Conservation (phyloP, 2,888 invertebrate species). For the Hypolimnas misippus region DNA sequence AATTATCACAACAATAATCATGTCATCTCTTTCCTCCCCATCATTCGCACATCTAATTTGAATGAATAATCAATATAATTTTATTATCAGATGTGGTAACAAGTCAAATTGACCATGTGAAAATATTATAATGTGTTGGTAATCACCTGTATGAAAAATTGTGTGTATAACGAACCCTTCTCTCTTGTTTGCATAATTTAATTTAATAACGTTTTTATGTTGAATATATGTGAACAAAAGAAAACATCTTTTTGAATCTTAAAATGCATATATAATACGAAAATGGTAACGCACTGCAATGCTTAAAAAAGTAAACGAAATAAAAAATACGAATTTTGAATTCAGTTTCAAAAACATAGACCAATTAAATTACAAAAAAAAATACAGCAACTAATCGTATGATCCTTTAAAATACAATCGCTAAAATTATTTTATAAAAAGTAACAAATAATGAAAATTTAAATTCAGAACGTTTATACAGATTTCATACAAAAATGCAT, state of each 20-base stretch:
- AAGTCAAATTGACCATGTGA: conserved; percentile 76
- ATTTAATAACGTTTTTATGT: background rate
- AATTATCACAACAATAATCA: background rate
- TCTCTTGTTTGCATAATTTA: conserved; percentile 2
- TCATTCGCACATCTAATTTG: conserved; percentile 54
- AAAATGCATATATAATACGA: too few species aligned
- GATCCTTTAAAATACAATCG: too few species aligned
- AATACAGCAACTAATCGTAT: too few species aligned
- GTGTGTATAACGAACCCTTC: background rate
- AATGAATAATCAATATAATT: conserved; percentile 65
- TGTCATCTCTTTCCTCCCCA: conserved; percentile 11
- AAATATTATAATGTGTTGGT: conserved; percentile 56
- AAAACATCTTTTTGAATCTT: background rate
- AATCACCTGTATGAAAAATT: conserved; percentile 21
- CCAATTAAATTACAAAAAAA: too few species aligned
- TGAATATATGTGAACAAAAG: background rate
- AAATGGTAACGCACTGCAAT: too few species aligned
- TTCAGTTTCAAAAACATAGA: too few species aligned
- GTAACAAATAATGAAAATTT: conserved; percentile 8
- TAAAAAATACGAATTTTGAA: too few species aligned
- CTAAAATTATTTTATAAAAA: too few species aligned
- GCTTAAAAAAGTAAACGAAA: too few species aligned
- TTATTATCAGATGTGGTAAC: conserved; percentile 56
- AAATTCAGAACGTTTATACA: conserved; percentile 5
- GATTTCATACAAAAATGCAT: conserved; percentile 15